phyloP scores from a whole-genome alignment of 2,113 vertebrate species.

The Hepsetus odoe region DNA sequence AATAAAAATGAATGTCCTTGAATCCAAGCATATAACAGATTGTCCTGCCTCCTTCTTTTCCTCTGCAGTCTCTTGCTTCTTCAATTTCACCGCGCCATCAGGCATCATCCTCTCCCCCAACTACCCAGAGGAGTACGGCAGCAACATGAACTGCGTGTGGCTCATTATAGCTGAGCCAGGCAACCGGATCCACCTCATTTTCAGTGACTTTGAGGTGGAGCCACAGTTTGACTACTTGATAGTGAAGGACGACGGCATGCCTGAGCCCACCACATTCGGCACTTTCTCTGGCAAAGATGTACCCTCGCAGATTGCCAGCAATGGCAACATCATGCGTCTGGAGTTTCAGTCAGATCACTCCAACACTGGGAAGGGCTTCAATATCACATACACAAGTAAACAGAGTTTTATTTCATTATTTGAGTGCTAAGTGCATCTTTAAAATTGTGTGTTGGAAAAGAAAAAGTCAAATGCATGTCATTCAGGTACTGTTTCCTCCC shows the following conservation, averaged over 20 bases:
- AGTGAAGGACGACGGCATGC: conserved; percentile 91
- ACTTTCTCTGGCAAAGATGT: conserved; percentile 96
- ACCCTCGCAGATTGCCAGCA: conserved; percentile 93
- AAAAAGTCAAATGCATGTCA: no score
- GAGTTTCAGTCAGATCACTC: conserved; percentile 99
- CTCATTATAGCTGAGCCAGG: conserved; percentile 93
- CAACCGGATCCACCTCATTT: conserved; percentile 93
- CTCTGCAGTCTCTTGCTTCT: no score
- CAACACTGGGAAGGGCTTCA: conserved; percentile 95
- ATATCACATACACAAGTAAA: conserved; percentile 97
- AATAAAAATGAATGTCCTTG: conserved; percentile 5
- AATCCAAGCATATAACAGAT: conserved; percentile 7
- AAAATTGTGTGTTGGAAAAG: no score
- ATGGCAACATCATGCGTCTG: conserved; percentile 91
- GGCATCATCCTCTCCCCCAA: conserved; percentile 96
- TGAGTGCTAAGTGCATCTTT: no score
- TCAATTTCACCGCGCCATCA: no score
- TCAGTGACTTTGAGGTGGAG: conserved; percentile 98
- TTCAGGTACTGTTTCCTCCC: no score
- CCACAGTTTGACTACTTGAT: conserved; percentile 98
- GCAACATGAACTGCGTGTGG: no score
- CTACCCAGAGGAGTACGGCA: conserved; percentile 97
- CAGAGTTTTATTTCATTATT: no score
- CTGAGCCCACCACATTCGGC: conserved; percentile 90
- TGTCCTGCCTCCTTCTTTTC: no score